These are phyloP conservation scores for Chrysolophus pictus DNA, from an alignment of 2,797 vertebrate species.

Conservation along the genomic window DNA sequence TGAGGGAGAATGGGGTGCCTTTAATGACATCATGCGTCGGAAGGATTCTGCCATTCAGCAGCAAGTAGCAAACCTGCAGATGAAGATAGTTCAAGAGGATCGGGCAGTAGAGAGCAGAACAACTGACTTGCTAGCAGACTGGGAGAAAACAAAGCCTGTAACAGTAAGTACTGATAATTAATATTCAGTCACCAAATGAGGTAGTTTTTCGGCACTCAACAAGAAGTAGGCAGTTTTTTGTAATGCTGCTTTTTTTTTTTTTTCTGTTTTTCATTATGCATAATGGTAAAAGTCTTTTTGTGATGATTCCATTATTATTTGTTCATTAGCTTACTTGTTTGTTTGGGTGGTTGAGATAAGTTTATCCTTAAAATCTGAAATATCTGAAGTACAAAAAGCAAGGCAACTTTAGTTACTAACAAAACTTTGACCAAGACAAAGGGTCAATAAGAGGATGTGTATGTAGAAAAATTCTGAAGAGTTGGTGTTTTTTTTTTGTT, in stretches of 20 bases:
- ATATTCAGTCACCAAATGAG: background rate
- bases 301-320: background rate
- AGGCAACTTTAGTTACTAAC: background rate
- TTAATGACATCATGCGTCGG: slow-evolving; percentile 98
- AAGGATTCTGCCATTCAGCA: slow-evolving; percentile 99
- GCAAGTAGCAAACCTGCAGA: slow-evolving; percentile 97
- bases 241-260: accelerated
- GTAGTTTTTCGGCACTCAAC: background rate
- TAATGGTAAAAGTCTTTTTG: background rate
- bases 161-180: slow-evolving; percentile 83
- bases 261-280: background rate
- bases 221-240: background rate
- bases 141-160: slow-evolving; percentile 99
- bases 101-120: slow-evolving; percentile 97
- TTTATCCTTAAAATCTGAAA: background rate
- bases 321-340: background rate
- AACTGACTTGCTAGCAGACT: slow-evolving; percentile 92
- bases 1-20: slow-evolving; percentile 98
- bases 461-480: background rate
- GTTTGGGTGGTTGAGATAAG: accelerated
- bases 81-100: slow-evolving; percentile 99
- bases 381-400: background rate
- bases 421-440: background rate
- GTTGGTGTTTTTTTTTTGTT: background rate
- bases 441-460: accelerated